Evolutionary conservation across 1,140 invertebrate genomes (phyloP), one percentile per base, ranked within the genome.

Genomic region (Physella acuta): DNA sequence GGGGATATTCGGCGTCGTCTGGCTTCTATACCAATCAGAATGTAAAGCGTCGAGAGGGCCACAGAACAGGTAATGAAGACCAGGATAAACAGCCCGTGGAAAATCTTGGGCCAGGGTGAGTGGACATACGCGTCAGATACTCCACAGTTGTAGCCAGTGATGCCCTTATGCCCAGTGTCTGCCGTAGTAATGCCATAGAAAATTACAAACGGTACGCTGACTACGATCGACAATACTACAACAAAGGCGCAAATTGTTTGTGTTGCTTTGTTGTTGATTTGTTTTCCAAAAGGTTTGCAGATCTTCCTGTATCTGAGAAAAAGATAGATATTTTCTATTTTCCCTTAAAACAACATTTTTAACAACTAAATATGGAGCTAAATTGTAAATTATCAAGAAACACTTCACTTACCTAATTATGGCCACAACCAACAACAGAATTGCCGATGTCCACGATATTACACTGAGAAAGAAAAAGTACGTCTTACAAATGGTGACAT

Each of bases 261-360:
- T 14, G 60, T 37, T 24, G 37, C 34, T 3, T 24, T 16, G 3
- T 24, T 24, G 8, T 14, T 5, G n/a, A 62, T 28, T 26, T 62
- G 60, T 28, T 28, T n/a, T 2, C 34, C 34, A 28, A 34, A 44
- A 24, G 60, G 60, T 5, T 2, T 17, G 30, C 60, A 62, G 17
- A 62, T 37, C 26, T 62, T 62, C 14, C 60, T 4, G 30, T 62
- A 62, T 26, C 60, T 62, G 60, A n/a, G n/a, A n/a, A n/a, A 8
- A 44, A 11, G 39, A n/a, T n/a, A n/a, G n/a, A n/a, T n/a, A n/a
- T n/a, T n/a, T n/a, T n/a, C n/a, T n/a, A n/a, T n/a, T n/a, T n/a
- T n/a, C n/a, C n/a, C n/a, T n/a, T n/a, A n/a, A n/a, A n/a, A n/a
- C n/a, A n/a, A n/a, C n/a, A n/a, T n/a, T n/a, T n/a, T n/a, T n/a